These are phyloP conservation scores for Zhengitettix transpicula DNA, from an alignment of 2,888 invertebrate genomes.

Conservation along the genomic window DNA sequence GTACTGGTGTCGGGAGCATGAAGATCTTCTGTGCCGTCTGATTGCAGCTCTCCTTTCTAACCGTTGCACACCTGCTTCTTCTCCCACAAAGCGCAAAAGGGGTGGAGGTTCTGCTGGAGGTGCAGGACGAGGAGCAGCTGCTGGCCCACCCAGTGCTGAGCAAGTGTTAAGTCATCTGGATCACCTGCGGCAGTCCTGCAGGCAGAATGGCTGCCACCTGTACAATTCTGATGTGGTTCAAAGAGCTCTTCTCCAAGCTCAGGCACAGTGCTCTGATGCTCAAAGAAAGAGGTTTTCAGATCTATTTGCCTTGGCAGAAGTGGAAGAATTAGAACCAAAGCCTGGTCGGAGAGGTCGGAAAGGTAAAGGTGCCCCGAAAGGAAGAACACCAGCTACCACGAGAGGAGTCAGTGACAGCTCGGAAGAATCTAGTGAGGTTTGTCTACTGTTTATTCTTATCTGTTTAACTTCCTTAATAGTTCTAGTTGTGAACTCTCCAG, in stretches of 20 bases:
- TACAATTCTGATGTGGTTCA: conserved; percentile 85
- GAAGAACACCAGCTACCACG: conserved; percentile 23
- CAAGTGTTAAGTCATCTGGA: conserved; percentile 84
- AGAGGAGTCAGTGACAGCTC: conserved; percentile 44
- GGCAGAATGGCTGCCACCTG: conserved; percentile 31
- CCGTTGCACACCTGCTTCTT: conserved; percentile 27
- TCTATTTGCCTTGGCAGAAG: conserved; percentile 76
- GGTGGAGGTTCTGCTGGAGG: conserved; percentile 47
- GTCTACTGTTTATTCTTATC: too few relatives aligned
- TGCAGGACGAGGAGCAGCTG: conserved; percentile 12
- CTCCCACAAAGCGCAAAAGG: conserved; percentile 83
- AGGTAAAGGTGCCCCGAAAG: conserved; percentile 17
- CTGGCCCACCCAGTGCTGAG: conserved; percentile 29
- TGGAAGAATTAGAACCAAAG: conserved; percentile 42
- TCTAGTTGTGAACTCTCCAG: too few relatives aligned
- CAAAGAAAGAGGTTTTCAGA: conserved; percentile 84
- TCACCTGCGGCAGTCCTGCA: conserved; percentile 62
- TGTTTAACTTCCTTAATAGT: too few relatives aligned
- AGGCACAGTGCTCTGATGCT: conserved; percentile 72
- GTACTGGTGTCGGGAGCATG: conserved; percentile 86
- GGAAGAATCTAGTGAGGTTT: conserved; percentile 66
- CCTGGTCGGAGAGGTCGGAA: conserved; percentile 11
- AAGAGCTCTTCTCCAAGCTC: conserved; percentile 74
- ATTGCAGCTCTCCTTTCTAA: conserved; percentile 62
- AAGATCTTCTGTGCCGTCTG: conserved; percentile 72